Evolutionary conservation across 92 coral and sea anemone species (phyloP).

Genomic region (Virgularia gustaviana): DNA sequence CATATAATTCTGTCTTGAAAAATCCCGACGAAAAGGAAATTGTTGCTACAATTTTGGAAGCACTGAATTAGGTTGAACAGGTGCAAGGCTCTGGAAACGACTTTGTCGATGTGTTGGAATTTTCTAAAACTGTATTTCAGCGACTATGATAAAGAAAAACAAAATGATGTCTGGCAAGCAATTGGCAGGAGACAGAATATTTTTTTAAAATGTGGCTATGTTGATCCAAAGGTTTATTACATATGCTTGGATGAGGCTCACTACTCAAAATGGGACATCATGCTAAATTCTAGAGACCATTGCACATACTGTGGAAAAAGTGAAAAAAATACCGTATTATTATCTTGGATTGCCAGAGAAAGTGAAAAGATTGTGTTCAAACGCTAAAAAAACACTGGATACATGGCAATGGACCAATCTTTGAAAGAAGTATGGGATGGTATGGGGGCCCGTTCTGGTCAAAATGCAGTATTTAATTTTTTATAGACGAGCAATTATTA

Average conservation of each 20-base stretch:
- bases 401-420: not conserved
- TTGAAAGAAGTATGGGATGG: not conserved
- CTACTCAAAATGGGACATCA: not conserved
- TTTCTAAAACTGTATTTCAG: not conserved
- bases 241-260: not conserved
- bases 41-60: not conserved
- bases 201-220: not conserved
- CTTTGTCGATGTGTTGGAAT: constrained; percentile 2
- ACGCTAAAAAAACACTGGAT: not conserved
- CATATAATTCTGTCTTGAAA: not conserved
- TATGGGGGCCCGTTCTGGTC: constrained; percentile 5
- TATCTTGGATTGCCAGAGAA: not conserved
- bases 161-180: constrained; percentile 26
- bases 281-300: not conserved
- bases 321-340: not conserved
- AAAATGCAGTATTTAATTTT: not conserved
- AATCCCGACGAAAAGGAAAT: constrained; percentile 1
- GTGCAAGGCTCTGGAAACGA: not conserved
- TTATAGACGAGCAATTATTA: too few species aligned
- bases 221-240: constrained; percentile 1
- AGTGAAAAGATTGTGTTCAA: not conserved
- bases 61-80: constrained; percentile 1
- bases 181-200: constrained; percentile 1
- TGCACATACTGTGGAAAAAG: constrained; percentile 7
- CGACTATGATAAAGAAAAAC: constrained; percentile 27